Conservation (phyloP, 2,797 vertebrate genomes). For the Rhinoraja longicauda region DNA sequence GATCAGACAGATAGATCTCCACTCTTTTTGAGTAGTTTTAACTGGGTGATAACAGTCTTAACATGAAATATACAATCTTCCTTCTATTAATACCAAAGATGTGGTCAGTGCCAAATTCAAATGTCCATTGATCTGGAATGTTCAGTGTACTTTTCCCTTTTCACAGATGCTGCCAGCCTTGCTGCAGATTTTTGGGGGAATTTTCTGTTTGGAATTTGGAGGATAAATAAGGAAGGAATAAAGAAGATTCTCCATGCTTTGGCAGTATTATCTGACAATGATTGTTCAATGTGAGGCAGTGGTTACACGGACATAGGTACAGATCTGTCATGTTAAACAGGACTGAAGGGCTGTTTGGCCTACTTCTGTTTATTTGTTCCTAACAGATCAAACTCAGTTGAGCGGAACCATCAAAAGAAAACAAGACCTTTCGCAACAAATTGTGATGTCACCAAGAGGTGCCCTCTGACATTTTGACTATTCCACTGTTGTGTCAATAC, state of each 20-base stretch:
- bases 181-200: neutral
- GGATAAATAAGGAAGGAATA: too few relatives aligned
- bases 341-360: too few relatives aligned
- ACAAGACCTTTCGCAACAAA: neutral
- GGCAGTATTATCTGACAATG: neutral
- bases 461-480: neutral
- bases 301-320: too few relatives aligned
- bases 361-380: too few relatives aligned
- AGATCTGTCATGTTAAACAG: too few relatives aligned
- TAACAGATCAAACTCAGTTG: neutral
- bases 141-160: neutral
- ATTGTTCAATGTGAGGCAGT: too few relatives aligned
- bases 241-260: neutral
- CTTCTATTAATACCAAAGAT: neutral
- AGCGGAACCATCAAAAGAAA: neutral
- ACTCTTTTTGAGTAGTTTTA: neutral
- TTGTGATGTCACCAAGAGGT: neutral
- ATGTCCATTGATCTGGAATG: neutral
- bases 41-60: neutral
- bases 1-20: neutral
- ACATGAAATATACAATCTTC: neutral
- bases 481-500: neutral
- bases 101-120: neutral
- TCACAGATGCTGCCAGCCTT: neutral
- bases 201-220: neutral